These are phyloP conservation scores for Sphenopsis melanotis DNA, from an alignment of 2,797 vertebrate genomes.

Conservation along the genomic window DNA sequence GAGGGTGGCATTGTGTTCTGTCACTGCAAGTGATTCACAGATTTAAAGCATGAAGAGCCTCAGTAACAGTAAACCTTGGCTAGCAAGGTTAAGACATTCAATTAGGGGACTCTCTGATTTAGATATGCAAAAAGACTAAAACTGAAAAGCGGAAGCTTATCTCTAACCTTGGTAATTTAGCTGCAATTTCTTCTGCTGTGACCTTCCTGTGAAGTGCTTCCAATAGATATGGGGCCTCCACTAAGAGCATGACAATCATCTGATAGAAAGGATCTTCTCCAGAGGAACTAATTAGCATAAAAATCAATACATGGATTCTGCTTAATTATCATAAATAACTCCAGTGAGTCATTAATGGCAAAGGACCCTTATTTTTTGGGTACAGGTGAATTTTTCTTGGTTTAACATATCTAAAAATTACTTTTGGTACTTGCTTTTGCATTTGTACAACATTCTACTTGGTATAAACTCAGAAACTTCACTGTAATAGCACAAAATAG, in stretches of 20 bases:
- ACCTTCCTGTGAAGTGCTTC: not conserved
- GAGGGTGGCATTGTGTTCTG: not conserved
- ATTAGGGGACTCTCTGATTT: not conserved
- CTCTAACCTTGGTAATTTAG: not conserved
- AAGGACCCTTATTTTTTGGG: not conserved
- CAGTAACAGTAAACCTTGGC: not conserved
- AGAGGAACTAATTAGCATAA: not conserved
- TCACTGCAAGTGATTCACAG: not conserved
- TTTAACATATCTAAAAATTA: not conserved
- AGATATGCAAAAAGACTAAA: not conserved
- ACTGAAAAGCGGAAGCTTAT: not conserved
- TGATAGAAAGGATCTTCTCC: not conserved
- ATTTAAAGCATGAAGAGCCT: not conserved
- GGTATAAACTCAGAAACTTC: not conserved
- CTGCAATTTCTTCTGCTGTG: not conserved
- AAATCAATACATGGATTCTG: not conserved
- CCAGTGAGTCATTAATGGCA: not conserved
- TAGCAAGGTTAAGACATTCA: not conserved
- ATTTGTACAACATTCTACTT: not conserved
- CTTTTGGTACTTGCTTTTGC: not conserved
- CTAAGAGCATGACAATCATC: not conserved
- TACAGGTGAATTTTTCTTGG: not conserved
- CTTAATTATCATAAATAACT: conserved; percentile 18
- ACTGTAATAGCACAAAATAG: not conserved
- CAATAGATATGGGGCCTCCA: not conserved